Evolutionary conservation across 1,140 invertebrate species (phyloP), one percentile per base, ranked within the genome.

Genomic region (Bicyclus anynana): DNA sequence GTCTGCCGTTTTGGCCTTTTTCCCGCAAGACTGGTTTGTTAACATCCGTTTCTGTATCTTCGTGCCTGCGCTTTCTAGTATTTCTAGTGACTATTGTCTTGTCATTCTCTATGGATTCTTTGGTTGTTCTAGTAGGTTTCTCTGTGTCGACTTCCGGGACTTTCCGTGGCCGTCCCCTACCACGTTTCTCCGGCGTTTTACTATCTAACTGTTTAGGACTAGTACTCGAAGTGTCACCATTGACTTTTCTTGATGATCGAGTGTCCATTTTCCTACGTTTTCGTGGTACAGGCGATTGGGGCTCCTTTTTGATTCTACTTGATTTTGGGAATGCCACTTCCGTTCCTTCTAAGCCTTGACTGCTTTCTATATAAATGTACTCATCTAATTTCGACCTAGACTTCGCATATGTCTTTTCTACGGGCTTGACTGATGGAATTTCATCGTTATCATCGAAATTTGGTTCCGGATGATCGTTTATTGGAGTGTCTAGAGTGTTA

Each of bases 51-150:
- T 86, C 55, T 0, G 67, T 73, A 14, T 86, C 83, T 5, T 83
- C 83, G 38, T 74, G 56, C 17, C 67, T 69, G 10, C 83, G 40
- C 37, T 87, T 87, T 5, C 83, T 58, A 0, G 81, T 84, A 0
- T 60, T 61, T 50, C 76, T 69, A 0, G 69, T 75, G 4, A 66
- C 62, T 0, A 60, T 58, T 0, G 67, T 70, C 52, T 84, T 84
- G 3, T 87, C 83, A 35, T 87, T 87, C 52, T 87, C 84, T 46
- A 87, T 87, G 0, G 83, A 86, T 37, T 87, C 84, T 59, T 87
- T 85, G n/a, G 78, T 77, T 2, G 67, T 62, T 37, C 76, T 69
- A 2, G 67, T 56, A 14, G 67, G 67, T 29, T 80, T 71, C 3
- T 68, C 68, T 2, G 55, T 65, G 1, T 60, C 56, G 4, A 29